phyloP scores from a whole-genome alignment of 2,888 invertebrate species.

The Tipula vernalis region DNA sequence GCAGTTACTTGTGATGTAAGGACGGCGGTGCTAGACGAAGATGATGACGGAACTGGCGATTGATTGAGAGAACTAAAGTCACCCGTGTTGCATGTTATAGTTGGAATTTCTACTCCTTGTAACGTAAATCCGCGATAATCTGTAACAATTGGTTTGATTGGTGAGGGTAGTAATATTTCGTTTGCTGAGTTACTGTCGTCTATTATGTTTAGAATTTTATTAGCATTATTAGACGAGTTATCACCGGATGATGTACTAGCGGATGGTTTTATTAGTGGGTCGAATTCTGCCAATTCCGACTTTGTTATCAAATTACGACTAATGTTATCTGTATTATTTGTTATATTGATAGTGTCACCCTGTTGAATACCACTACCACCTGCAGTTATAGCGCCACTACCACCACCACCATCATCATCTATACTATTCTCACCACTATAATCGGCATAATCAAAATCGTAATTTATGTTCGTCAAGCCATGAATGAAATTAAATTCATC shows the following conservation, averaged over 20 bases:
- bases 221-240: not conserved
- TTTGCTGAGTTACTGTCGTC: slow-evolving; percentile 26
- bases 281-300: slow-evolving; percentile 32
- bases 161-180: slow-evolving; percentile 43
- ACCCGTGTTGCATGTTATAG: slow-evolving; percentile 51
- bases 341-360: not conserved
- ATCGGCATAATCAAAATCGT: slow-evolving; percentile 65
- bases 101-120: slow-evolving; percentile 45
- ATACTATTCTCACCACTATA: slow-evolving; percentile 58
- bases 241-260: slow-evolving; percentile 17
- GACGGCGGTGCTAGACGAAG: not conserved
- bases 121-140: slow-evolving; percentile 47
- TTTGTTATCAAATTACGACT: slow-evolving; percentile 32
- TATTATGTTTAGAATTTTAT: not conserved
- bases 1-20: not conserved
- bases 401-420: slow-evolving; percentile 39
- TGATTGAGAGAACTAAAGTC: slow-evolving; percentile 34
- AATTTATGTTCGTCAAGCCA: slow-evolving; percentile 56
- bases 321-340: slow-evolving; percentile 14
- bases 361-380: slow-evolving; percentile 17
- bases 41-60: not conserved
- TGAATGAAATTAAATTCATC: slow-evolving; percentile 46
- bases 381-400: slow-evolving; percentile 18
- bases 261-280: slow-evolving; percentile 25
- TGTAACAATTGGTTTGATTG: slow-evolving; percentile 41